phyloP scores from a whole-genome alignment of 2,888 invertebrate species.

The Ochropleura leucogaster region DNA sequence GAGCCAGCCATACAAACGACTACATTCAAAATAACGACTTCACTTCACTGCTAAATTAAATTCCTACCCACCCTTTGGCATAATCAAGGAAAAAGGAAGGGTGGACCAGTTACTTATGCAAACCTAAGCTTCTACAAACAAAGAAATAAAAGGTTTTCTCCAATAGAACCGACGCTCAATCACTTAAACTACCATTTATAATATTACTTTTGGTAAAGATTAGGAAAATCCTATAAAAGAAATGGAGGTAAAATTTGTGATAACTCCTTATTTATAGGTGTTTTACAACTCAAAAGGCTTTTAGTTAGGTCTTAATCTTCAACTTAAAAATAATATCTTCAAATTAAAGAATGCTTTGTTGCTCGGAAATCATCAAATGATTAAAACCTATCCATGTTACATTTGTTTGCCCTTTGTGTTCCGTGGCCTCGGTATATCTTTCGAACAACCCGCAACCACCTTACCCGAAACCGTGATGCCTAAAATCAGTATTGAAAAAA shows the following conservation, averaged over 20 bases:
- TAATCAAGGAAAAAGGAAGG: slow-evolving; percentile 40
- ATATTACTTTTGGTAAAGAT: slow-evolving; percentile 15
- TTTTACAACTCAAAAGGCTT: slow-evolving; percentile 1
- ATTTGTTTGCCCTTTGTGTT: too few relatives aligned
- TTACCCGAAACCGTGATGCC: too few relatives aligned
- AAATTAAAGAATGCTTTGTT: background rate
- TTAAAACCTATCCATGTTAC: too few relatives aligned
- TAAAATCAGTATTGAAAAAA: too few relatives aligned
- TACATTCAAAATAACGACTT: slow-evolving; percentile 26
- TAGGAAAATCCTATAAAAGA: background rate
- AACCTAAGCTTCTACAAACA: slow-evolving; percentile 16
- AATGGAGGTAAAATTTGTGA: background rate
- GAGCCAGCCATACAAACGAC: slow-evolving; percentile 6
- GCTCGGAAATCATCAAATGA: too few relatives aligned
- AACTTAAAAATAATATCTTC: background rate
- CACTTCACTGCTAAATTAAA: slow-evolving; percentile 42
- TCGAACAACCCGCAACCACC: too few relatives aligned
- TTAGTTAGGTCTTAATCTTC: background rate
- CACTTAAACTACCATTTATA: slow-evolving; percentile 5
- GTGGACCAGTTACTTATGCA: slow-evolving; percentile 7
- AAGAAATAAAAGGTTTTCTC: slow-evolving; percentile 11
- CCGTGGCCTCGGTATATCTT: too few relatives aligned
- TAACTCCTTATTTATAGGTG: background rate
- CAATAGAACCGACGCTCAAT: slow-evolving; percentile 3
- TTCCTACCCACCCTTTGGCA: slow-evolving; percentile 39